Conservation (phyloP, 35 echinoderm and acorn worm species). For the Holothuria glaberrima region DNA sequence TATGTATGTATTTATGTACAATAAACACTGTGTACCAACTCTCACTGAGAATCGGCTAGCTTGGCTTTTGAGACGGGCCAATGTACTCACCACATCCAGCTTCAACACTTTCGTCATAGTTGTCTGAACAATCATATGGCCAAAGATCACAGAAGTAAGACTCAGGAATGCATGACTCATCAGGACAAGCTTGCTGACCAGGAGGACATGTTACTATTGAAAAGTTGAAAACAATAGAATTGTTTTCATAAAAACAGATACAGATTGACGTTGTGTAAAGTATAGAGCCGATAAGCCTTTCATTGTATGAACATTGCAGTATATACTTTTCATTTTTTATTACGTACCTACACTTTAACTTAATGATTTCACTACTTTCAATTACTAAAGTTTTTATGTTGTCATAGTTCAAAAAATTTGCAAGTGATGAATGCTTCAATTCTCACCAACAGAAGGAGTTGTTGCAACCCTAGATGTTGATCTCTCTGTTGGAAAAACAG, state of each 20-base stretch:
- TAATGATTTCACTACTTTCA: not conserved
- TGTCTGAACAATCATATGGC: conserved; percentile 14
- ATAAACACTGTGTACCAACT: no score
- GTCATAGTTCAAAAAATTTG: no score
- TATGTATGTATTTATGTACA: no score
- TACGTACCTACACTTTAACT: no score
- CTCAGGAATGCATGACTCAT: conserved; percentile 24
- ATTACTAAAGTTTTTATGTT: not conserved
- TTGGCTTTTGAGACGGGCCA: no score
- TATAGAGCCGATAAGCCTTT: not conserved
- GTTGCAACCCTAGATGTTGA: not conserved
- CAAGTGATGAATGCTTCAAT: no score
- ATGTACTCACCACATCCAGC: conserved; percentile 35
- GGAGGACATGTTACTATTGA: conserved; percentile 10
- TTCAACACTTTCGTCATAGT: conserved; percentile 44
- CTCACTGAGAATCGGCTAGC: no score
- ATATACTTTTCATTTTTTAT: no score
- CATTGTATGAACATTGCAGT: not conserved
- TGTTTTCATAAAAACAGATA: not conserved
- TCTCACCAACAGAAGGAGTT: not conserved
- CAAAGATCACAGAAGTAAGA: conserved; percentile 39
- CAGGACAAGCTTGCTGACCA: conserved; percentile 31
- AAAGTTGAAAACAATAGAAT: not conserved
- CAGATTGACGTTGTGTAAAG: not conserved
- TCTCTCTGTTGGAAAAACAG: not conserved